phyloP scores from a whole-genome alignment of 2,888 invertebrate species.

The Eubasilissa splendida region DNA sequence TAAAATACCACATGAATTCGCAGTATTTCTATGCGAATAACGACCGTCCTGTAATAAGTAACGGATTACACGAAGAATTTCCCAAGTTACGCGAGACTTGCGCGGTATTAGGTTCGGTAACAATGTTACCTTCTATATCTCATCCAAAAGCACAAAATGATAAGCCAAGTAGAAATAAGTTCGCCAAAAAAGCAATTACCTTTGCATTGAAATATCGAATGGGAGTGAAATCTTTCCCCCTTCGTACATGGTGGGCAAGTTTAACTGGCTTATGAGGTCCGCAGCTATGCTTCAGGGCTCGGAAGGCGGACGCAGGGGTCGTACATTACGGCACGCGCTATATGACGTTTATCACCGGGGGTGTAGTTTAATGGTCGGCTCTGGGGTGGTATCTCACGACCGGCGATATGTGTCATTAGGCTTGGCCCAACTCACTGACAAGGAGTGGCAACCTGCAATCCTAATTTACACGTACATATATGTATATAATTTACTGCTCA shows the following conservation, averaged over 20 bases:
- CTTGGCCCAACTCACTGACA: constrained; percentile 3
- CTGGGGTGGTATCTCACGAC: constrained; percentile 18
- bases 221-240: background rate
- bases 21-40: too few species aligned
- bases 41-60: too few species aligned
- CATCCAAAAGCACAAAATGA: background rate
- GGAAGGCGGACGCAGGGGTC: constrained; percentile 31
- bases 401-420: constrained; percentile 29
- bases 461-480: constrained; percentile 12
- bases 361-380: constrained; percentile 39
- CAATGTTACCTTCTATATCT: constrained; percentile 9
- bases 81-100: background rate
- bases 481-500: background rate
- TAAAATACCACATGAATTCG: too few species aligned
- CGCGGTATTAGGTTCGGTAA: constrained; percentile 5
- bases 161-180: constrained; percentile 8
- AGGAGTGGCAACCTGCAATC: constrained; percentile 23
- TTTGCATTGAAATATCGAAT: background rate
- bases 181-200: constrained; percentile 14
- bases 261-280: constrained; percentile 19
- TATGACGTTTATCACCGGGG: constrained; percentile 40
- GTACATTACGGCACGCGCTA: constrained; percentile 35
- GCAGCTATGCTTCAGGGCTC: constrained; percentile 1
- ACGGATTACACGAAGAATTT: background rate
- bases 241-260: constrained; percentile 7